phyloP scores from a whole-genome alignment of 2,888 invertebrate species.

The Fragum fragum region DNA sequence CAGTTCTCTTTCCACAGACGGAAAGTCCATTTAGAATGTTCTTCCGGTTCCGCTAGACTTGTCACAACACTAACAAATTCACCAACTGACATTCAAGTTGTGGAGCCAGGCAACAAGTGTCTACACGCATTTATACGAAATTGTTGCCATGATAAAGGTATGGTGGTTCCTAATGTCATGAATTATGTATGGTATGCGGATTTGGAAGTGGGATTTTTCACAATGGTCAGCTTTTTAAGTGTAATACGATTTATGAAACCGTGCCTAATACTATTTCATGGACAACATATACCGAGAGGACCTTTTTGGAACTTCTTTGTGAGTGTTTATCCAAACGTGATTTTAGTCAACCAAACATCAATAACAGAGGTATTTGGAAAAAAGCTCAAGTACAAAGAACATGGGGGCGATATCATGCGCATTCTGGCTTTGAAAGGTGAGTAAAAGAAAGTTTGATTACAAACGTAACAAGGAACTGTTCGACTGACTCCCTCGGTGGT shows the following conservation, averaged over 20 bases:
- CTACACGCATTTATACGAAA: constrained; percentile 48
- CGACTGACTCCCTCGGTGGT: too few relatives aligned
- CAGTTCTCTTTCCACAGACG: neutral
- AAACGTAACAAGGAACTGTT: too few relatives aligned
- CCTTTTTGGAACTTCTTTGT: constrained; percentile 68
- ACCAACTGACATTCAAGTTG: constrained; percentile 15
- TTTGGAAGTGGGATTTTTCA: constrained; percentile 50
- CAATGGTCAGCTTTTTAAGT: constrained; percentile 68
- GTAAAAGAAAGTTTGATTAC: too few relatives aligned
- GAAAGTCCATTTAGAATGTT: constrained; percentile 13
- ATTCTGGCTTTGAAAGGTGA: constrained; percentile 43
- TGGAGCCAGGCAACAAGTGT: constrained; percentile 55
- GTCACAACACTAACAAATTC: neutral
- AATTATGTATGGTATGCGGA: constrained; percentile 66
- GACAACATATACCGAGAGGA: constrained; percentile 63
- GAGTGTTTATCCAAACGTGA: constrained; percentile 60
- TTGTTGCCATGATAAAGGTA: constrained; percentile 48
- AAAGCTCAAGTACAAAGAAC: constrained; percentile 55
- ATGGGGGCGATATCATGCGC: constrained; percentile 69
- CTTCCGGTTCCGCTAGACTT: neutral
- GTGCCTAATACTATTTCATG: constrained; percentile 71
- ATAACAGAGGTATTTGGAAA: constrained; percentile 62
- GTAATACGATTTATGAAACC: constrained; percentile 66
- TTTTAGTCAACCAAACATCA: constrained; percentile 55
- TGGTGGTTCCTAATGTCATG: constrained; percentile 64